Percentiles rank a stretch among this genome's conserved stretches.
phyloP scores from a whole-genome alignment of 2,888 invertebrate species.

The Coelopa pilipes region DNA sequence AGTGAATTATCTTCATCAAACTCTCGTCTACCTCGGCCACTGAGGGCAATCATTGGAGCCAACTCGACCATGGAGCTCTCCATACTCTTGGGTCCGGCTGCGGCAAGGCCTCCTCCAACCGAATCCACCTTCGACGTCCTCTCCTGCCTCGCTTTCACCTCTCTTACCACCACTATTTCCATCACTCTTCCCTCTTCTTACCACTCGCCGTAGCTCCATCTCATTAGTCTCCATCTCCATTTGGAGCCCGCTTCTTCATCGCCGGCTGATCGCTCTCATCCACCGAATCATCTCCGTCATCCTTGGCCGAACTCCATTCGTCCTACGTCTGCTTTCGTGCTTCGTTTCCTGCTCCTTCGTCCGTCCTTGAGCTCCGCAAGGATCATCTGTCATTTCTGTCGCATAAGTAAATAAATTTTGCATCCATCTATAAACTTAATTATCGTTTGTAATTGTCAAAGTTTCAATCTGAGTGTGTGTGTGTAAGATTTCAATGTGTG shows the following conservation, averaged over 20 bases:
- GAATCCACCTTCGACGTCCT: no score
- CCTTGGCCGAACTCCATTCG: not conserved
- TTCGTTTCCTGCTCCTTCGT: not conserved
- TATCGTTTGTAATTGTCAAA: slow-evolving; percentile 59
- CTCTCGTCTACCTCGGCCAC: not conserved
- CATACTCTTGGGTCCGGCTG: no score
- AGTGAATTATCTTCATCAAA: not conserved
- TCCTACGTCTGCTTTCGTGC: not conserved
- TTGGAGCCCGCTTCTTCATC: not conserved
- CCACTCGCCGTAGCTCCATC: no score
- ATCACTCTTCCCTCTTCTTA: no score
- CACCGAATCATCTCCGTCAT: not conserved
- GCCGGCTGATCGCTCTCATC: not conserved
- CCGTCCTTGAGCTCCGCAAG: slow-evolving; percentile 15
- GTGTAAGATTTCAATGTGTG: slow-evolving; percentile 11
- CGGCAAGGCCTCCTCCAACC: no score
- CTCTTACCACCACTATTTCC: no score
- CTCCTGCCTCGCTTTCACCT: no score
- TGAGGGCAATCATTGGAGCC: no score
- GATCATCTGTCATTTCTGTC: slow-evolving; percentile 51
- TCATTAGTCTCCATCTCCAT: not conserved
- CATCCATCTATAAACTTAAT: slow-evolving; percentile 63
- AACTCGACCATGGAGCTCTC: no score
- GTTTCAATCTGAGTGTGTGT: slow-evolving; percentile 21
- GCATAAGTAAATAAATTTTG: slow-evolving; percentile 49